A percentile compares a stretch with the other conserved stretches of the same genome.
Conservation (phyloP, 2,888 invertebrate genomes). For the Orthosia gracilis region DNA sequence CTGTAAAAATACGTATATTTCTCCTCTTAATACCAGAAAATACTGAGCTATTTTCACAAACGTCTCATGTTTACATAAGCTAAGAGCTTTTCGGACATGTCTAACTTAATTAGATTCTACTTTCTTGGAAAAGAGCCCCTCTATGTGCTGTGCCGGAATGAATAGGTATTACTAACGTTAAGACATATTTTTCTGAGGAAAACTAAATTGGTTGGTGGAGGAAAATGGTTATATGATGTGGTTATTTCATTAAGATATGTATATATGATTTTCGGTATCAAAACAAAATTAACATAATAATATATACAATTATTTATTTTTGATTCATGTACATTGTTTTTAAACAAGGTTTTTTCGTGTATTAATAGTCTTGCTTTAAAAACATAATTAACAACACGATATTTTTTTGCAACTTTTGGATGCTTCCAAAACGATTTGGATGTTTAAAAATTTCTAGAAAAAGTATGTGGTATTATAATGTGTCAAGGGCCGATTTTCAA, state of each 20-base stretch:
- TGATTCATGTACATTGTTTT: no score
- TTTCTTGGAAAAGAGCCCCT: conserved; percentile 23
- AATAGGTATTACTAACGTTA: conserved; percentile 35
- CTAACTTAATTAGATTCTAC: conserved; percentile 55
- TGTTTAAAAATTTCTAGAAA: no score
- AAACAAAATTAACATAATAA: no score
- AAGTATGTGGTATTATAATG: no score
- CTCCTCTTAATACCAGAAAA: conserved; percentile 46
- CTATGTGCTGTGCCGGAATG: conserved; percentile 33
- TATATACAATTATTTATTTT: no score
- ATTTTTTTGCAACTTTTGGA: no score
- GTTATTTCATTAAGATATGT: not conserved
- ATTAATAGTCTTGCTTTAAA: no score
- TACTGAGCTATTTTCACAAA: conserved; percentile 54
- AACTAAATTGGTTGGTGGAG: conserved; percentile 19
- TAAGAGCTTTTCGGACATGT: conserved; percentile 61
- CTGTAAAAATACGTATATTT: conserved; percentile 57
- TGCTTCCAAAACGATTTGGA: no score
- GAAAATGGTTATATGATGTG: conserved; percentile 8
- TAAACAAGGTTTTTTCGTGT: no score
- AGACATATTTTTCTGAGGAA: conserved; percentile 38
- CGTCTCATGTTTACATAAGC: conserved; percentile 60
- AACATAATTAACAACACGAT: no score
- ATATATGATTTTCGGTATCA: not conserved
- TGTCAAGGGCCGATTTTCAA: no score